Conservation (phyloP, 1,140 invertebrate species). For the Zaprionus davidi region DNA sequence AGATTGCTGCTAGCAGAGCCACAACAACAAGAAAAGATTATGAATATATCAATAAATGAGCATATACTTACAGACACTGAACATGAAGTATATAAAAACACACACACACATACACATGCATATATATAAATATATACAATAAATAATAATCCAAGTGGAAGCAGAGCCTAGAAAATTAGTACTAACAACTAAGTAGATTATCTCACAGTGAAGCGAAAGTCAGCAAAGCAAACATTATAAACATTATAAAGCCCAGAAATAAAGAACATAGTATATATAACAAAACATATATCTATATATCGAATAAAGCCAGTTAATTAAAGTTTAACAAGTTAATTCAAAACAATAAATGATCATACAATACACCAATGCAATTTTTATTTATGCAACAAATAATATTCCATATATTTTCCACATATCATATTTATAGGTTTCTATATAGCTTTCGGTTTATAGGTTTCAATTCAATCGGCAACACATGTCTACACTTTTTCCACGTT, state of each 20-base stretch:
- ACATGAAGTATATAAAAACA: neutral
- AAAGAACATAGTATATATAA: neutral
- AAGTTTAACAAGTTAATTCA: constrained; percentile 68
- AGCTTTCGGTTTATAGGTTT: no score
- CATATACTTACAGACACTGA: constrained; percentile 1
- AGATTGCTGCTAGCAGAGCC: neutral
- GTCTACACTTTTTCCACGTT: no score
- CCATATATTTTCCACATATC: no score
- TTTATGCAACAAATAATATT: constrained; percentile 9
- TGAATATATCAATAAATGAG: constrained; percentile 3
- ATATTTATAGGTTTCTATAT: no score
- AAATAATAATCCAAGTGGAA: constrained; percentile 28
- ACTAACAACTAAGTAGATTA: constrained; percentile 51
- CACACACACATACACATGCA: constrained; percentile 28
- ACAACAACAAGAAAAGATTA: neutral
- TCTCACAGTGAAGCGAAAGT: constrained; percentile 28
- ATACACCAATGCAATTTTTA: constrained; percentile 30
- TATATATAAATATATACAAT: constrained; percentile 26
- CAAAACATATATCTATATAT: constrained; percentile 16
- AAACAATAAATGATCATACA: constrained; percentile 65
- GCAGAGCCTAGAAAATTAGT: constrained; percentile 25
- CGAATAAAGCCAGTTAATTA: constrained; percentile 49
- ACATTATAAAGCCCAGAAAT: constrained; percentile 2
- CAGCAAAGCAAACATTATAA: neutral
- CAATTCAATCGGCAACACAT: no score